These are phyloP conservation scores for Vanessa tameamea DNA, from an alignment of 1,140 invertebrate genomes.

Conservation along the genomic window DNA sequence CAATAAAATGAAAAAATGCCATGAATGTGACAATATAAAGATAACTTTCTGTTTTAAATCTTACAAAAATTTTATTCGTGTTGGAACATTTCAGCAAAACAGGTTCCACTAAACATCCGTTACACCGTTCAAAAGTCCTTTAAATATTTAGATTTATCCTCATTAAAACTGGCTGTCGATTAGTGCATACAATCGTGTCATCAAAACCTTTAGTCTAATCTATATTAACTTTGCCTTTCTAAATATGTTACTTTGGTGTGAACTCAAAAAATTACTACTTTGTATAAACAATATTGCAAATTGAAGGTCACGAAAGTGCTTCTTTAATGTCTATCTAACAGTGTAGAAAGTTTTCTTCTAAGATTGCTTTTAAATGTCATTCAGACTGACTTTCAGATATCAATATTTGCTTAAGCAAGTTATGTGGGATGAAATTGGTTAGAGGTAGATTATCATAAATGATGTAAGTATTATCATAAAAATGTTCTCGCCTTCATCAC, in stretches of 20 bases:
- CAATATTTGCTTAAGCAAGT: no score
- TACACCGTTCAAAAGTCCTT: no score
- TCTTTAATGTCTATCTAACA: slow-evolving; percentile 1
- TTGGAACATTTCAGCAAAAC: no score
- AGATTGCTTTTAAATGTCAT: background rate
- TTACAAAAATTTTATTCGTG: no score
- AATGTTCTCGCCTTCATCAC: no score
- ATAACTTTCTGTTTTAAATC: no score
- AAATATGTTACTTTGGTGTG: slow-evolving; percentile 1
- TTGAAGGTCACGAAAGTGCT: slow-evolving; percentile 20
- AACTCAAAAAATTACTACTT: slow-evolving; percentile 2
- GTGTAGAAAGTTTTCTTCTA: background rate
- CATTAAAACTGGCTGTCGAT: slow-evolving; percentile 27
- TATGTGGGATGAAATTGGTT: no score
- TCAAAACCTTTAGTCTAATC: background rate
- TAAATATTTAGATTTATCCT: slow-evolving; percentile 22
- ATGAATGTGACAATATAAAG: no score
- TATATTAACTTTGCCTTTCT: background rate
- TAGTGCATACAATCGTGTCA: slow-evolving; percentile 29
- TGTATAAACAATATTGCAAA: slow-evolving; percentile 3
- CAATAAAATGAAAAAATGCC: no score
- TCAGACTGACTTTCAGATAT: background rate
- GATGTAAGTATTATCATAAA: no score
- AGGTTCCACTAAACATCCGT: no score
- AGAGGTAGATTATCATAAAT: no score